A percentile compares a stretch with the other conserved stretches of the same genome.
Conservation (phyloP, 2,888 invertebrate genomes). For the Automeris io region DNA sequence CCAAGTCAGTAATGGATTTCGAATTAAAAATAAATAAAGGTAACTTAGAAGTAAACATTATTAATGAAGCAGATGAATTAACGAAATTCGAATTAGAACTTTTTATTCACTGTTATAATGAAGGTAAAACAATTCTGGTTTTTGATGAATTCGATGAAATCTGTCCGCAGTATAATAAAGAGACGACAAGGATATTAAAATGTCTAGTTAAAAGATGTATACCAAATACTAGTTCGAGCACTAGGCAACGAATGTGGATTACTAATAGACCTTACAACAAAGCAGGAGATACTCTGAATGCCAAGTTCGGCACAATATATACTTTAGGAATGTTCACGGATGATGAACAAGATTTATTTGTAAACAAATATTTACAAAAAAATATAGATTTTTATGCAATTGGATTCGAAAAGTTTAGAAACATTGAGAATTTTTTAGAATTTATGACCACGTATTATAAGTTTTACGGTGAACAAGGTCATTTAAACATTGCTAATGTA, state of each 20-base stretch:
- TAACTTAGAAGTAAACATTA: too few species aligned
- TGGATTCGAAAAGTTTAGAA: background rate
- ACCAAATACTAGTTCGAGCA: background rate
- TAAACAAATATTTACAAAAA: conserved; percentile 10
- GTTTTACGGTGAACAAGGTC: background rate
- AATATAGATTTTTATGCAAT: conserved; percentile 9
- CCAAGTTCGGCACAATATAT: background rate
- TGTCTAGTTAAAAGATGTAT: background rate
- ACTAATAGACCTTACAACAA: conserved; percentile 19
- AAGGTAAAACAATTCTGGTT: conserved; percentile 12
- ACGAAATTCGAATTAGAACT: conserved; percentile 9
- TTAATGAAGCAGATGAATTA: background rate
- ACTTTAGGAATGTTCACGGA: conserved; percentile 2
- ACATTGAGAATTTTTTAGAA: background rate
- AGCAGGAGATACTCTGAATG: conserved; percentile 4
- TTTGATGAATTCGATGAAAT: conserved; percentile 22
- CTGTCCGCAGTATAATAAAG: conserved; percentile 15
- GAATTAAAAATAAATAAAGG: conserved; percentile 2
- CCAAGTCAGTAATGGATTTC: background rate
- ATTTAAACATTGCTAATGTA: background rate
- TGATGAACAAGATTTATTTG: conserved; percentile 9
- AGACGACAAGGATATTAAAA: conserved; percentile 9
- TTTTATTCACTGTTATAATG: conserved; percentile 14
- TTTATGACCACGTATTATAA: background rate
- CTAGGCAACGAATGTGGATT: conserved; percentile 10